phyloP scores from a whole-genome alignment of 2,888 invertebrate genomes.

The Crematogaster levior region DNA sequence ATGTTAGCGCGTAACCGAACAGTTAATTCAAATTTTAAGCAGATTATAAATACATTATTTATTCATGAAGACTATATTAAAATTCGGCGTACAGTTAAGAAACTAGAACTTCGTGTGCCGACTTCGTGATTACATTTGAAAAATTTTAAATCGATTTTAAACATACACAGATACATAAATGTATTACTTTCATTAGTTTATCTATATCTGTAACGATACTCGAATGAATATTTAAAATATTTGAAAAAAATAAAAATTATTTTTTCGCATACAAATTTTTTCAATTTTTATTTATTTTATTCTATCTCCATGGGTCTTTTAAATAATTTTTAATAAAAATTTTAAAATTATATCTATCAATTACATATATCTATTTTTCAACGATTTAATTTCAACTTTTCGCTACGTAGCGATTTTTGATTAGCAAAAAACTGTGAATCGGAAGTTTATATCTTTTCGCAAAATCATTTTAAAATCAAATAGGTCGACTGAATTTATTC shows the following conservation, averaged over 20 bases:
- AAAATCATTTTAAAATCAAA: conserved; percentile 1
- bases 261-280: neutral
- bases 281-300: neutral
- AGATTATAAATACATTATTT: neutral
- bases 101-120: neutral
- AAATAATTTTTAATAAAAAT: neutral
- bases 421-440: neutral
- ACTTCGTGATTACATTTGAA: neutral
- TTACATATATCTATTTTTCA: neutral
- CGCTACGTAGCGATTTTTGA: neutral
- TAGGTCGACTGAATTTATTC: neutral
- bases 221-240: neutral
- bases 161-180: neutral
- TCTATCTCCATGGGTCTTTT: neutral
- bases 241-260: neutral
- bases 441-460: neutral
- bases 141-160: conserved; percentile 5
- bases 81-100: neutral
- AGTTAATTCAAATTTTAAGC: neutral
- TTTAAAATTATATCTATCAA: neutral
- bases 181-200: neutral
- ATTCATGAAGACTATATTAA: conserved; percentile 2
- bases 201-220: neutral
- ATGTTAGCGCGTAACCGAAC: neutral
- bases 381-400: neutral